Conservation (phyloP, 2,797 vertebrate genomes). For the Sphenodon punctatus region DNA sequence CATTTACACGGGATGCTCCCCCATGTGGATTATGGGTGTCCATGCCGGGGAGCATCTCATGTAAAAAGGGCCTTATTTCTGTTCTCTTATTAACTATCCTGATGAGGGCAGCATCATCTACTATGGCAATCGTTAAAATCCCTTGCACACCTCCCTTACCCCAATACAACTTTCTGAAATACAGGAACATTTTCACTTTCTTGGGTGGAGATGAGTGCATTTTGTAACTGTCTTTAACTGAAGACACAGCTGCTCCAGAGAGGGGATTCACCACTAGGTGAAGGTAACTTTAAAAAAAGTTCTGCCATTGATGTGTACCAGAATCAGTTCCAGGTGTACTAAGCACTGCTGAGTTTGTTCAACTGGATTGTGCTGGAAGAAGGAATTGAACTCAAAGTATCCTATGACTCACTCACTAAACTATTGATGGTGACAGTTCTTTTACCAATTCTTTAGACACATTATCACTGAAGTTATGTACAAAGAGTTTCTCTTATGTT, state of each 20-base stretch:
- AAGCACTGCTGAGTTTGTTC: neutral
- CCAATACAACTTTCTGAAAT: neutral
- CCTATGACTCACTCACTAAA: neutral
- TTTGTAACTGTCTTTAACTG: no score
- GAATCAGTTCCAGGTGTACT: neutral
- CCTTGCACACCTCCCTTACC: neutral
- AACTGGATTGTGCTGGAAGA: neutral
- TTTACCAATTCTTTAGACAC: neutral
- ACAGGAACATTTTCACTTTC: neutral
- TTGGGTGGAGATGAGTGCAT: neutral
- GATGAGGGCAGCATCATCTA: neutral
- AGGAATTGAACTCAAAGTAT: neutral
- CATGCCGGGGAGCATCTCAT: no score
- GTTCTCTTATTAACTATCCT: neutral
- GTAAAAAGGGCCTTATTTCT: no score
- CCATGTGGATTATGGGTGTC: no score
- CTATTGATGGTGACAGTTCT: neutral
- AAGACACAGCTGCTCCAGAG: no score
- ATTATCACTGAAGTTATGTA: neutral
- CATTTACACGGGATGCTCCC: no score
- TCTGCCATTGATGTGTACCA: neutral
- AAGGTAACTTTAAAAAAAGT: neutral
- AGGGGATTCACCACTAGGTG: no score
- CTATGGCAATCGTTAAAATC: slow-evolving; percentile 14
- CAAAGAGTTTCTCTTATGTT: neutral